Evolutionary conservation across 1,140 invertebrate species (phyloP), one percentile per base, ranked within the genome.

Genomic region (Zaprionus lachaisei): DNA sequence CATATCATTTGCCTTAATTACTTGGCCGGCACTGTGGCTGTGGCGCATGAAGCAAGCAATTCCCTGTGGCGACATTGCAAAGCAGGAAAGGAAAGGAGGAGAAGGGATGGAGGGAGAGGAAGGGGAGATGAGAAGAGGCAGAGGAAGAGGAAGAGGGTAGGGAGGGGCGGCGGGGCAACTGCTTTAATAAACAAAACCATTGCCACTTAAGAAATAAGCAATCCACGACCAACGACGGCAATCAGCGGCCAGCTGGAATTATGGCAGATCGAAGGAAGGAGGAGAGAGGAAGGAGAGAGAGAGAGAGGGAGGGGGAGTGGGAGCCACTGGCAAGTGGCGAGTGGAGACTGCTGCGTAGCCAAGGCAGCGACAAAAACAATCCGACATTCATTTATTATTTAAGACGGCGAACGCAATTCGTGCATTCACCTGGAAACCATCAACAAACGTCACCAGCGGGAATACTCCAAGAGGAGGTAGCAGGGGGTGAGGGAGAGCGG

Each of bases 361-460:
- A 73, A 57, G 58, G 51, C 41, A 76, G 74, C 64, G 74, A 80
- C 54, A 76, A 81, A 87, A 89, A 91, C 85, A 90, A 91, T 90
- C 81, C 85, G 65, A 85, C 81, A 85, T 90, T 90, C 85, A 90
- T 90, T 90, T 90, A 90, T 90, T 90, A 90, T 90, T 90, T 90
- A 90, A 90, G 81, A 90, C 71, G 85, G 81, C 41, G 85, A 90
- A 90, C 85, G 85, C 85, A 90, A 90, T 90, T 90, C 85, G 85
- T 90, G 85, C 85, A 90, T 90, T 90, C 85, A 90, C 85, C 85
- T 90, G 85, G 85, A 90, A 90, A 90, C 85, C 85, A 90, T 90
- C 85, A 90, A 90, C 85, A 90, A 90, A 90, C 85, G 85, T 90
- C 85, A 90, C 85, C 85, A 90, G 85, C 85, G 85, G 85, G 85